Evolutionary conservation across 2,888 invertebrate genomes (phyloP), one percentile per base, ranked within the genome.

Genomic region (Phlogophora meticulosa): DNA sequence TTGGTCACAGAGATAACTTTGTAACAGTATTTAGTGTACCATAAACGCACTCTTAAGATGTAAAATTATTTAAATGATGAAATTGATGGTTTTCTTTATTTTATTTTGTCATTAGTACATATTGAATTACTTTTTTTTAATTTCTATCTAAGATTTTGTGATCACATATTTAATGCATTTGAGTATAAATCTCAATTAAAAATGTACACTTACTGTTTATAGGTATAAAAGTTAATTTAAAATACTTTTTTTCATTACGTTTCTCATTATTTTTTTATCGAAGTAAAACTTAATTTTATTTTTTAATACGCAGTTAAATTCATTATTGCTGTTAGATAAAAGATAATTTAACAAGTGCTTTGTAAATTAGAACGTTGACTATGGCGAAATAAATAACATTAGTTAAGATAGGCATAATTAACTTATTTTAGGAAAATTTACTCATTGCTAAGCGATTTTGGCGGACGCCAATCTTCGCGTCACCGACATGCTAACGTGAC

Each of bases 181-280:
- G 17, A 0, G 5, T 43, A 34, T 52, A 34, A 32, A 52, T 52
- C 46, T 17, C 62, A 63, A 63, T 57, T 75, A 57, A 75, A 62
- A 70, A 48, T 28, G 20, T 34, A n/a, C n/a, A n/a, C 36, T 36
- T 28, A 57, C 45, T 45, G 51, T 53, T 65, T 64, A 55, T 71
- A 49, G 38, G 15, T 45, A 11, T 24, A 46, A 57, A 49, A 49
- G 36, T 58, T 58, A 51, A 65, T 71, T 62, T n/a, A 40, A 58
- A 38, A 51, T n/a, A 58, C 52, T 13, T 24, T 61, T n/a, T 74
- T 69, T 61, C 48, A 60, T 75, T 61, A 53, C n/a, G 43, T 43
- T 68, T 75, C 60, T 69, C 77, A 69, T 76, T 69, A 69, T 56
- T 65, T 60, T n/a, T 53, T 69, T 52, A 64, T 64, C 60, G 10